Conservation (phyloP, 1,140 invertebrate genomes). For the Pogonognathellus flavescens region DNA sequence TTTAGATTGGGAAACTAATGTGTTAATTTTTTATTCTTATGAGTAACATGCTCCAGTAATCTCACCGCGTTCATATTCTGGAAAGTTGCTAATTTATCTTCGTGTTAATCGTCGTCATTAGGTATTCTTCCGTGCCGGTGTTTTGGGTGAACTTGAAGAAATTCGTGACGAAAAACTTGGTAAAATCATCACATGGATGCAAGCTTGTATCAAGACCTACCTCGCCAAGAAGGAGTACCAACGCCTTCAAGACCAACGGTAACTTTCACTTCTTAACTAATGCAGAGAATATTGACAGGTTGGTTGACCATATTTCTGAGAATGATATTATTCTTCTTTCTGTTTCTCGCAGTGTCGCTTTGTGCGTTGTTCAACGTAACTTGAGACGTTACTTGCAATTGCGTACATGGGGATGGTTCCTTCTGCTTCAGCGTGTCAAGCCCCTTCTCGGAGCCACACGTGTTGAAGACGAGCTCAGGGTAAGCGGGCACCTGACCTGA, state of each 20-base stretch:
- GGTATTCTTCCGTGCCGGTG: conserved; percentile 99
- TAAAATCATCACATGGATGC: conserved; percentile 96
- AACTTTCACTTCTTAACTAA: background rate
- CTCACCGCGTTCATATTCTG: background rate
- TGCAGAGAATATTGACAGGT: background rate
- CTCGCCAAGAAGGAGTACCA: conserved; percentile 93
- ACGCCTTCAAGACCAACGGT: conserved; percentile 97
- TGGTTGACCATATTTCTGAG: too few relatives aligned
- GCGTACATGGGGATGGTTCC: conserved; percentile 99
- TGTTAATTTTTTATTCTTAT: too few relatives aligned
- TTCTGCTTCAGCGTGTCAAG: conserved; percentile 98
- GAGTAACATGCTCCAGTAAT: too few relatives aligned
- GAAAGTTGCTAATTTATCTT: background rate
- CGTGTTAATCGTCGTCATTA: background rate
- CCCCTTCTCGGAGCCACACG: conserved; percentile 97
- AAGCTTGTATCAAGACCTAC: conserved; percentile 94
- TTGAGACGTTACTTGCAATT: conserved; percentile 97
- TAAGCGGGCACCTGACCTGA: conserved; percentile 74
- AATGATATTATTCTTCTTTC: background rate
- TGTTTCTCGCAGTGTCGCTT: conserved; percentile 78
- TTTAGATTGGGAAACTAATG: too few relatives aligned
- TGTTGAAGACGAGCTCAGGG: conserved; percentile 98
- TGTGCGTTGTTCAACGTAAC: conserved; percentile 98
- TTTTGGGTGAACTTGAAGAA: conserved; percentile 99
- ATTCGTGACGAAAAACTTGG: conserved; percentile 93